Conservation (phyloP, 2,888 invertebrate species). For the Tetropium fuscum region DNA sequence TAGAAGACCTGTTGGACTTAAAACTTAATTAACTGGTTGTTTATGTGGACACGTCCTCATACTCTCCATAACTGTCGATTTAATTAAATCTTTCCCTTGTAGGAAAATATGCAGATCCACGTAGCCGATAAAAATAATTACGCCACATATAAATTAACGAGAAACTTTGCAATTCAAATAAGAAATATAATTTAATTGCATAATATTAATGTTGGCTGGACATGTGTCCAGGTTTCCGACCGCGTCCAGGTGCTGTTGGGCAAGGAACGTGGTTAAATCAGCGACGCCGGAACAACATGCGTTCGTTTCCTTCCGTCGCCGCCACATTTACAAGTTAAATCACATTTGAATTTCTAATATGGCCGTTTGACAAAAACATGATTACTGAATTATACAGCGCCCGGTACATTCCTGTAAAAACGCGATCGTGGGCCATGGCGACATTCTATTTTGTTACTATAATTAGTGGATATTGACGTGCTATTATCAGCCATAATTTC, state of each 20-base stretch:
- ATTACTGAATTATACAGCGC: conserved; percentile 52
- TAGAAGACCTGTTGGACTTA: too few species aligned
- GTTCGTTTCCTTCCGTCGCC: conserved; percentile 59
- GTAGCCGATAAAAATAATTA: conserved; percentile 30
- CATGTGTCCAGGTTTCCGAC: conserved; percentile 48
- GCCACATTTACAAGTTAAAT: conserved; percentile 56
- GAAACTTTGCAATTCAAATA: conserved; percentile 34
- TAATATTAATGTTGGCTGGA: conserved; percentile 41
- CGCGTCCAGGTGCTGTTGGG: conserved; percentile 48
- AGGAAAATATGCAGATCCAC: conserved; percentile 16
- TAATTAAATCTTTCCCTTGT: conserved; percentile 9
- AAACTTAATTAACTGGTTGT: background rate
- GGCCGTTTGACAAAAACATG: conserved; percentile 54
- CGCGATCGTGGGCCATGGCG: conserved; percentile 40
- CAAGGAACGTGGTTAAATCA: conserved; percentile 51
- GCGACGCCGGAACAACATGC: conserved; percentile 54
- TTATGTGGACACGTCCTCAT: background rate
- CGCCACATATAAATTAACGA: conserved; percentile 18
- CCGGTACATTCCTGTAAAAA: conserved; percentile 36
- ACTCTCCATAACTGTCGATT: background rate
- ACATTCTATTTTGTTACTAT: conserved; percentile 50
- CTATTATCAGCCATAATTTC: conserved; percentile 2
- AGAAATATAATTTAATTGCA: conserved; percentile 33
- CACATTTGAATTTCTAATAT: conserved; percentile 54
- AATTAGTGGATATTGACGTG: conserved; percentile 43